These are phyloP conservation scores for Syritta pipiens DNA, from an alignment of 2,888 invertebrate species.

Conservation along the genomic window DNA sequence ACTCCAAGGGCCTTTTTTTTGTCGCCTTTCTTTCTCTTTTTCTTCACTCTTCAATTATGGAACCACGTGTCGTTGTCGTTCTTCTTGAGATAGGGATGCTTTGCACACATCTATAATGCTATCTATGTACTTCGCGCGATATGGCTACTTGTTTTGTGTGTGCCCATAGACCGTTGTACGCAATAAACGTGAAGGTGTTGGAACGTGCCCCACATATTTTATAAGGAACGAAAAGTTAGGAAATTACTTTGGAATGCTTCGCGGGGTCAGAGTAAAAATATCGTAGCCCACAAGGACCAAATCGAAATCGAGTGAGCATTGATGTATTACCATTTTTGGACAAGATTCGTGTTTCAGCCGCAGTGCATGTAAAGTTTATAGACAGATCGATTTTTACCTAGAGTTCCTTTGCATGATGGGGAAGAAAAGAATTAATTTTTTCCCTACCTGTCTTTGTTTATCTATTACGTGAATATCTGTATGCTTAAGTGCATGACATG, in stretches of 20 bases:
- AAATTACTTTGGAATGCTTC: slow-evolving; percentile 39
- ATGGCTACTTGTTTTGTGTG: slow-evolving; percentile 49
- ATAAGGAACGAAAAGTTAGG: slow-evolving; percentile 39
- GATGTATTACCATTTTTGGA: slow-evolving; percentile 31
- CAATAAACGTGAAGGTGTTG: slow-evolving; percentile 64
- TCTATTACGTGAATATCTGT: no score
- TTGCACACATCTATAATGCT: slow-evolving; percentile 4
- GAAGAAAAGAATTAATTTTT: slow-evolving; percentile 27
- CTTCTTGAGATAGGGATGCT: slow-evolving; percentile 1
- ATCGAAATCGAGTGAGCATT: no score
- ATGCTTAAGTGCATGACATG: no score
- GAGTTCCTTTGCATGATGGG: slow-evolving; percentile 34
- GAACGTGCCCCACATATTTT: slow-evolving; percentile 59
- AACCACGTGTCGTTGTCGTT: slow-evolving; percentile 4
- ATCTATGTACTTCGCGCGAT: slow-evolving; percentile 18
- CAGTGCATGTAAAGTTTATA: neutral
- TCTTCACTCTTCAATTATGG: slow-evolving; percentile 17
- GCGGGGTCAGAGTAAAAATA: no score
- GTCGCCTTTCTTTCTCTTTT: neutral
- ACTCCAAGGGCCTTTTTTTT: slow-evolving; percentile 29
- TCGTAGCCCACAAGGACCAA: no score
- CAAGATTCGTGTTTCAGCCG: no score
- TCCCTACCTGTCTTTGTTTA: no score
- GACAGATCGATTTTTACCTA: slow-evolving; percentile 23
- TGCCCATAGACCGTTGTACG: slow-evolving; percentile 35